Base-by-base conservation (phyloP, 1,140 invertebrate species). In the Himalopsyche phryganea region DNA sequence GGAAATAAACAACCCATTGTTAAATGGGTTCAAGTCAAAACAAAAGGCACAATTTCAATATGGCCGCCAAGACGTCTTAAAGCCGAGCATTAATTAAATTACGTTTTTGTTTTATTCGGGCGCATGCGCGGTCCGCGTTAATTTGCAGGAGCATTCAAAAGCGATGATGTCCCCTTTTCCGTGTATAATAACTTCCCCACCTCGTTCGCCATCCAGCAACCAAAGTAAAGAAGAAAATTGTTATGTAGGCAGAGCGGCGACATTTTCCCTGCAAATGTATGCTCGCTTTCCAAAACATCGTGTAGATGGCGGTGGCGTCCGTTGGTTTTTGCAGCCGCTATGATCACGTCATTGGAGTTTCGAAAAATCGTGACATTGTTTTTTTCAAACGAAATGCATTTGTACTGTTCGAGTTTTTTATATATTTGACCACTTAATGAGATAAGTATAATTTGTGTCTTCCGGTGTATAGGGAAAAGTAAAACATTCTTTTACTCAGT, bases 311-410 rank as follows among this genome's bases (percentile, higher is more conserved):
- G 42, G 4, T 17, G 42, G 5, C 28, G 18, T 50, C 38, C 42
- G 42, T 47, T 56, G 54, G 48, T 56, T 56, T 56, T 44, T 46
- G 48, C 35, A 17, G n/a, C 4, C n/a, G 38, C 11, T 13, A 40
- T 5, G 38, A 11, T 28, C 23, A 28, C 23, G 3, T 3, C 23
- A 9, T 5, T 28, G 9, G 9, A 28, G 23, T 28, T 28, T 28
- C 23, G 9, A 28, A 28, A 5, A 28, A 28, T 28, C 23, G 23
- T 28, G 4, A 28, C 23, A 28, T 28, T 28, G 23, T 28, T 28
- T 28, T 28, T 9, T 28, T 28, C 3, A 28, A 28, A 28, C 9
- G 23, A 28, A 28, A 5, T 28, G 3, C 23, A 28, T 9, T n/a
- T n/a, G n/a, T n/a, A n/a, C n/a, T n/a, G n/a, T n/a, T n/a, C 23